A percentile compares a stretch with the other conserved stretches of the same genome.
Conservation (phyloP, 2,797 vertebrate genomes). For the Lagodon rhomboides region DNA sequence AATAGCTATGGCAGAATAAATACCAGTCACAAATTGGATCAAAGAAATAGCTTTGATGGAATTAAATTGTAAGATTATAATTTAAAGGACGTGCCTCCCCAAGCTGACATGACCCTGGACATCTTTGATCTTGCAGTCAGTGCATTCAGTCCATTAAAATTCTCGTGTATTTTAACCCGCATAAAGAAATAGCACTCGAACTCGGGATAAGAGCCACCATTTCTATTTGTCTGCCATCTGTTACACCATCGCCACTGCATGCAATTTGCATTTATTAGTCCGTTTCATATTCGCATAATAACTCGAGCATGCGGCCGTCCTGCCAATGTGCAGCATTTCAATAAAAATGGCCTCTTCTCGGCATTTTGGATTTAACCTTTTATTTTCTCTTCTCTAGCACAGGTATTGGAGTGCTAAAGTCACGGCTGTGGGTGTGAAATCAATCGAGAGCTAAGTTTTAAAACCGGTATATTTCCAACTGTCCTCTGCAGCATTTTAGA, state of each 20-base stretch:
- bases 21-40: background rate
- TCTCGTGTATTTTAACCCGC: constrained; percentile 29
- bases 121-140: constrained; percentile 36
- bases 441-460: constrained; percentile 49
- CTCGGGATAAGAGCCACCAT: constrained; percentile 7
- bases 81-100: background rate
- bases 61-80: background rate
- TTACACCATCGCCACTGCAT: constrained; percentile 47
- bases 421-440: constrained; percentile 29
- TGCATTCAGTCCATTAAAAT: constrained; percentile 24
- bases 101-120: background rate
- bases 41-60: background rate
- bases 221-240: constrained; percentile 68
- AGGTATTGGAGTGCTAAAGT: constrained; percentile 12
- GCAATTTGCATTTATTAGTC: constrained; percentile 63
- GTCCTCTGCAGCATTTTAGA: constrained; percentile 35
- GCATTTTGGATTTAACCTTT: constrained; percentile 9
- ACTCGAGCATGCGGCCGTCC: constrained; percentile 32
- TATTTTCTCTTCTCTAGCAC: background rate
- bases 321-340: constrained; percentile 32
- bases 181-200: constrained; percentile 41
- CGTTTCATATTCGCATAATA: constrained; percentile 44
- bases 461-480: constrained; percentile 44
- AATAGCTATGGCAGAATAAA: background rate
- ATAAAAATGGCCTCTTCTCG: constrained; percentile 21